Evolutionary conservation across 2,113 vertebrate species (phyloP).

Genomic region (Elachura formosa): DNA sequence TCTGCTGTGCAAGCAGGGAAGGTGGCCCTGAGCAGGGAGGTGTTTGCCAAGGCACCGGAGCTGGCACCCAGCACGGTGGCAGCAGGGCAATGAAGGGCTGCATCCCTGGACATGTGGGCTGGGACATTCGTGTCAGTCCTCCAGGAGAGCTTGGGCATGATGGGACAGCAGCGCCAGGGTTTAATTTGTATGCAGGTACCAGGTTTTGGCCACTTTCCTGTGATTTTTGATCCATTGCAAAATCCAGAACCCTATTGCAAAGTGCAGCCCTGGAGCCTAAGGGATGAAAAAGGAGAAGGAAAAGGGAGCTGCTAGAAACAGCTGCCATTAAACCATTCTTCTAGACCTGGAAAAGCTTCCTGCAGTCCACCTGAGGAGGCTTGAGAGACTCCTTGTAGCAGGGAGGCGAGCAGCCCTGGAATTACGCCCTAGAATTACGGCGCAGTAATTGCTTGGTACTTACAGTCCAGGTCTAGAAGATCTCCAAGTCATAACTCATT

Average conservation of each 20-base stretch:
- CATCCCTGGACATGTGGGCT: neutral
- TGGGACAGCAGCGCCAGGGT: neutral
- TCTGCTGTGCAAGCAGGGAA: neutral
- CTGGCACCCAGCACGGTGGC: neutral
- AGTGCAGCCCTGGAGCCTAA: neutral
- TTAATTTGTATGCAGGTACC: neutral
- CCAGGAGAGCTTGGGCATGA: neutral
- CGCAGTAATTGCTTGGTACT: conserved; percentile 46
- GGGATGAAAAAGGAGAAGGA: neutral
- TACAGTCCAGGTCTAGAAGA: conserved; percentile 36
- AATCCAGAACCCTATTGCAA: too few relatives aligned
- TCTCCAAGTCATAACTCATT: conserved; percentile 58
- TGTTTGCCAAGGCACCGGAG: accelerated
- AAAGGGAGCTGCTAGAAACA: neutral
- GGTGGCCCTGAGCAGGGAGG: neutral
- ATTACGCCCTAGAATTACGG: conserved; percentile 22
- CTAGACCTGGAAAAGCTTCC: neutral
- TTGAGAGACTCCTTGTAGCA: neutral
- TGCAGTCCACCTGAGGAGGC: neutral
- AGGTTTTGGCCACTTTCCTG: neutral
- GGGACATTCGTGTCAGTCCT: neutral
- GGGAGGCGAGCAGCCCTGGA: conserved; percentile 2
- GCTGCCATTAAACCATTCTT: neutral
- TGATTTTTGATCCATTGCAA: too few relatives aligned
- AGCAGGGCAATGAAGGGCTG: neutral